A percentile compares a stretch with the other conserved stretches of the same genome.
phyloP scores from a whole-genome alignment of 1,140 invertebrate species.

The Acyrthosiphon pisum region DNA sequence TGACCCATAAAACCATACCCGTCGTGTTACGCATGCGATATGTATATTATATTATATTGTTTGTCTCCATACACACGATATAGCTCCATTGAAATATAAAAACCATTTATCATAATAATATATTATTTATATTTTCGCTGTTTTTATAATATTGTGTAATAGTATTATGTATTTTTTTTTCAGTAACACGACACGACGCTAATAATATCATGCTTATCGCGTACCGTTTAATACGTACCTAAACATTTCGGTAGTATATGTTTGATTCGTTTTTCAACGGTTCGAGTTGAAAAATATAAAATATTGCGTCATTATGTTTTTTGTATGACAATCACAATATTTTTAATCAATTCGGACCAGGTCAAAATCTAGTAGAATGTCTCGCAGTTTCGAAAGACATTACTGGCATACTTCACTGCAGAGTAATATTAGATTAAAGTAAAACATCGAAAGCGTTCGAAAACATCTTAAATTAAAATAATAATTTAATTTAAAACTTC shows the following conservation, averaged over 20 bases:
- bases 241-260: not conserved
- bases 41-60: not conserved
- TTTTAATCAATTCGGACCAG: not conserved
- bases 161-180: not conserved
- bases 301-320: not conserved
- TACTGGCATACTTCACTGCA: not conserved
- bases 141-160: not conserved
- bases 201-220: not conserved
- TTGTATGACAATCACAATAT: not conserved
- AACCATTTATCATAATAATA: not conserved
- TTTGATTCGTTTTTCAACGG: not conserved
- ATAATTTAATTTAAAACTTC: slow-evolving; percentile 18
- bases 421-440: not conserved
- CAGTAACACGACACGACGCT: not conserved
- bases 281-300: not conserved
- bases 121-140: not conserved
- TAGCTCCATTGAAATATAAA: not conserved
- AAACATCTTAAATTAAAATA: not conserved
- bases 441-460: not conserved
- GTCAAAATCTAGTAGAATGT: not conserved
- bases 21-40: not conserved
- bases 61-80: not conserved
- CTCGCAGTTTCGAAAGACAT: not conserved
- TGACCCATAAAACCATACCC: not conserved
- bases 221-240: not conserved